Conservation (phyloP, 2,113 vertebrate genomes). For the Motacilla alba region DNA sequence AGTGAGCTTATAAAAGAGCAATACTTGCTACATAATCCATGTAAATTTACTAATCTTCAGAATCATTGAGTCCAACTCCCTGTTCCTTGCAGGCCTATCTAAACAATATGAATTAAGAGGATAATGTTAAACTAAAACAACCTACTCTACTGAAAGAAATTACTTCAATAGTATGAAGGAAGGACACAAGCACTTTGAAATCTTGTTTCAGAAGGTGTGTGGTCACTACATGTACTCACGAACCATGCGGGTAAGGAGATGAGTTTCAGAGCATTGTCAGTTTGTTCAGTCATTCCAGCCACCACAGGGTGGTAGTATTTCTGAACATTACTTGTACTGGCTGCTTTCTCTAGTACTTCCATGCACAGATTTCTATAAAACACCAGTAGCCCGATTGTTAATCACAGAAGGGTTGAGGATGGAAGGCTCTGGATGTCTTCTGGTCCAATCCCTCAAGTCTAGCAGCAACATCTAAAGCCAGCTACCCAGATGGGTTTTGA, state of each 20-base stretch:
- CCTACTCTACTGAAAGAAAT: background rate
- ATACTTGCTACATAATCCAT: background rate
- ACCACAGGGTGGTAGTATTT: conserved; percentile 8
- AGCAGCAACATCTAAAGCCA: background rate
- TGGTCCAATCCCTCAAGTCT: background rate
- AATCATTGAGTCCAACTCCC: background rate
- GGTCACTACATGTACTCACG: background rate
- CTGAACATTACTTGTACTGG: background rate
- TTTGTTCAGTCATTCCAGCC: background rate
- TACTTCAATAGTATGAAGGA: background rate
- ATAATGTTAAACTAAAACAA: background rate
- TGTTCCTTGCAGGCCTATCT: background rate
- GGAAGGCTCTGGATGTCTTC: background rate
- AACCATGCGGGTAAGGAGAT: background rate
- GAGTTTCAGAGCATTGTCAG: background rate
- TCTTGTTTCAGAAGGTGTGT: background rate
- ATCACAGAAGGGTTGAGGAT: background rate
- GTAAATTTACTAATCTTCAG: background rate
- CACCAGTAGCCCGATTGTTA: background rate
- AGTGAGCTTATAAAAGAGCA: background rate
- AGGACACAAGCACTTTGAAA: background rate
- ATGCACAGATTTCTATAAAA: background rate
- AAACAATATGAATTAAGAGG: background rate
- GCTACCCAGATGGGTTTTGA: background rate
- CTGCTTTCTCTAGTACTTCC: background rate